These are phyloP conservation scores for Apolygus lucorum DNA, from an alignment of 1,140 invertebrate genomes.

Conservation along the genomic window DNA sequence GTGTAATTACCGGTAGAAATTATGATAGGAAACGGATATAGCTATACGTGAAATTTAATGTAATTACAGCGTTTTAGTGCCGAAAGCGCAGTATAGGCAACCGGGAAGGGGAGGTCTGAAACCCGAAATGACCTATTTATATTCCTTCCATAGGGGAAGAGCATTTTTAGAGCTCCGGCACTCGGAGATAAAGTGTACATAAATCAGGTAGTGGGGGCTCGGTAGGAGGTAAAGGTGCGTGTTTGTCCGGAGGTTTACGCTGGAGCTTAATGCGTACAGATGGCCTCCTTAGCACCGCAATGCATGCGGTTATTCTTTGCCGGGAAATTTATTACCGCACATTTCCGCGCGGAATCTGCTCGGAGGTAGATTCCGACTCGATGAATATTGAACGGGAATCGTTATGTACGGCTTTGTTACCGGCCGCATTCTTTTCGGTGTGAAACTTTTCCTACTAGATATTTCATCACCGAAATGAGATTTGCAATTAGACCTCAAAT, in stretches of 20 bases:
- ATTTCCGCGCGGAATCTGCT: not conserved
- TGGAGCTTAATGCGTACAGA: slow-evolving; percentile 13
- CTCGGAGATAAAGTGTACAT: slow-evolving; percentile 8
- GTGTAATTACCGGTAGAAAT: not conserved
- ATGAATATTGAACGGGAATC: too few relatives aligned
- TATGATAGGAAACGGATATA: not conserved
- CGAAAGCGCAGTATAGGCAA: not conserved
- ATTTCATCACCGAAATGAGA: too few relatives aligned
- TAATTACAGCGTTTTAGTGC: not conserved
- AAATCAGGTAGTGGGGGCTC: not conserved
- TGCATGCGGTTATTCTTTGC: slow-evolving; percentile 2
- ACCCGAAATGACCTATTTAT: slow-evolving; percentile 9
- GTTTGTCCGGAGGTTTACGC: not conserved
- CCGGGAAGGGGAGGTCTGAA: too few relatives aligned
- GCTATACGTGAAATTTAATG: not conserved
- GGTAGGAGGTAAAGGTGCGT: not conserved
- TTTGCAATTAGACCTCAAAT: too few relatives aligned
- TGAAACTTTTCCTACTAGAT: too few relatives aligned
- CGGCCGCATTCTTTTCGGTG: too few relatives aligned
- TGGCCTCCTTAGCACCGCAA: not conserved
- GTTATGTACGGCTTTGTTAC: too few relatives aligned
- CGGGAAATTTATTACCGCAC: not conserved
- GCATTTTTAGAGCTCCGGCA: slow-evolving; percentile 4
- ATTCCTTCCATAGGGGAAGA: slow-evolving; percentile 4
- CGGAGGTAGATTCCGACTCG: not conserved